Evolutionary conservation across 2,113 vertebrate species (phyloP).

Genomic region (Eulemur rufifrons): DNA sequence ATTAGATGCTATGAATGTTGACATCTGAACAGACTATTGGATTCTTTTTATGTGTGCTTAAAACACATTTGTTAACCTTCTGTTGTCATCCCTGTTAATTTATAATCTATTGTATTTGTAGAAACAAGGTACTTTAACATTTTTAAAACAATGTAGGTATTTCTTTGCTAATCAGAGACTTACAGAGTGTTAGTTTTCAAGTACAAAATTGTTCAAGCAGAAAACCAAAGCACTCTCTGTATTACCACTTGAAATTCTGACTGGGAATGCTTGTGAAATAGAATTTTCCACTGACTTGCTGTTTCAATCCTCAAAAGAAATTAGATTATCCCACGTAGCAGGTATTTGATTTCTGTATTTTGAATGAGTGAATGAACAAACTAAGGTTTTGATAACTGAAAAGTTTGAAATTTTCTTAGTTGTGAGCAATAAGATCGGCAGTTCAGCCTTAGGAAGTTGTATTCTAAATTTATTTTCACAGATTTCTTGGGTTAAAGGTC

Average conservation of each 20-base stretch:
- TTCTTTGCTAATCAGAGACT: neutral
- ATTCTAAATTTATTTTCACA: neutral
- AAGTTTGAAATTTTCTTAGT: neutral
- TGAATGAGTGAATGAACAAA: neutral
- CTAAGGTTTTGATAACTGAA: constrained; percentile 32
- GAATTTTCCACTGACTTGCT: constrained; percentile 16
- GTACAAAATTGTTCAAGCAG: constrained; percentile 19
- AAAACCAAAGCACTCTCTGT: neutral
- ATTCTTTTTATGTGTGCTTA: constrained; percentile 1
- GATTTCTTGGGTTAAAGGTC: neutral
- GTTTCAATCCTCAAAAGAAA: constrained; percentile 11
- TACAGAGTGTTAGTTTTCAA: constrained; percentile 29
- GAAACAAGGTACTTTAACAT: constrained; percentile 1
- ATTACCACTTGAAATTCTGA: constrained; percentile 43
- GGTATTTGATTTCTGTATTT: neutral
- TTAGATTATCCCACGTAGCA: neutral
- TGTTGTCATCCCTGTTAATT: neutral
- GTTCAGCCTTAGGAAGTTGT: neutral
- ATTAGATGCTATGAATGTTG: neutral
- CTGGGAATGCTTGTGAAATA: constrained; percentile 34
- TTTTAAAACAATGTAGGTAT: neutral
- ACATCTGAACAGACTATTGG: neutral
- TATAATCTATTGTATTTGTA: neutral
- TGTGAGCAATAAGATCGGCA: neutral
- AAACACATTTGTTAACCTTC: neutral